These are phyloP conservation scores for Lagenorhynchus albirostris DNA, from an alignment of 2,113 vertebrate species.

Conservation along the genomic window DNA sequence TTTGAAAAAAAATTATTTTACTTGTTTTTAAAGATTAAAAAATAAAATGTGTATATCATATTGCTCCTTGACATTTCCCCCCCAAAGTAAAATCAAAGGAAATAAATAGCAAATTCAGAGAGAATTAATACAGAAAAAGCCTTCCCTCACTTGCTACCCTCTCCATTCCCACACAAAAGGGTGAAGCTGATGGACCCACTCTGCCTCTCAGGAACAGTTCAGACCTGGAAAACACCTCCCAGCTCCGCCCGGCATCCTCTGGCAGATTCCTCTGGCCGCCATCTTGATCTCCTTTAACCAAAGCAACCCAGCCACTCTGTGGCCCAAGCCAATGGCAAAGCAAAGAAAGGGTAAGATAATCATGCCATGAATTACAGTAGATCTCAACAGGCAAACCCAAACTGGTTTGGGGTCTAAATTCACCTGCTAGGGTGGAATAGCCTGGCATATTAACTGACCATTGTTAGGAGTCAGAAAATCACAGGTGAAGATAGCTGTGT, in stretches of 20 bases:
- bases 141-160: not conserved
- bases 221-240: no score
- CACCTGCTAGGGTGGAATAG: not conserved
- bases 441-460: no score
- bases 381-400: not conserved
- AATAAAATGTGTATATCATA: not conserved
- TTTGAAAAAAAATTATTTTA: not conserved
- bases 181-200: not conserved
- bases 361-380: not conserved
- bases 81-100: not conserved
- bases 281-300: not conserved
- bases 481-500: not conserved
- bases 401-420: not conserved
- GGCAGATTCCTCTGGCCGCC: rapidly evolving
- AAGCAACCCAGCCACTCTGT: not conserved
- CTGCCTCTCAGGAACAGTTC: not conserved
- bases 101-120: not conserved
- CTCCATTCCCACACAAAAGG: not conserved
- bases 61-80: not conserved
- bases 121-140: not conserved
- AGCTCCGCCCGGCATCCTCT: not conserved
- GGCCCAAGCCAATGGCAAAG: not conserved
- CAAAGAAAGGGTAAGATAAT: not conserved
- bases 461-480: not conserved
- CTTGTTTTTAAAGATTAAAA: not conserved